phyloP scores from a whole-genome alignment of 2,113 vertebrate species.

The Mandrillus leucophaeus region DNA sequence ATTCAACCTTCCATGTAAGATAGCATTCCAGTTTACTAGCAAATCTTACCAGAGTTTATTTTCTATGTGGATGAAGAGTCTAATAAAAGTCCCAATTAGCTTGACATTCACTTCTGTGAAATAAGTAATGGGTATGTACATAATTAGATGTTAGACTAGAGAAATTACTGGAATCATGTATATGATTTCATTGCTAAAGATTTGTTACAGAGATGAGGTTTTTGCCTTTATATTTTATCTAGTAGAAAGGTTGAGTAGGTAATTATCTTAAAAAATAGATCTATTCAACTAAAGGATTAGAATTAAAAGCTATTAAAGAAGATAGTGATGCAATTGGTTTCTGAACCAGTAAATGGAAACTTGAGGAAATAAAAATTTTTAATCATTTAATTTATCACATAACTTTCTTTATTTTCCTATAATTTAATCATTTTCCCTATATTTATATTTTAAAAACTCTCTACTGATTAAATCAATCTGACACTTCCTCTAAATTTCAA shows the following conservation, averaged over 20 bases:
- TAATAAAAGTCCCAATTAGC: slow-evolving; percentile 64
- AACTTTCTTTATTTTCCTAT: neutral
- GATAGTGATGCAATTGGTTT: slow-evolving; percentile 61
- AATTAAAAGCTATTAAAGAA: slow-evolving; percentile 65
- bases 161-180: slow-evolving; percentile 23
- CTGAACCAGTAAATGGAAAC: slow-evolving; percentile 57
- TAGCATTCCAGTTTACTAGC: neutral
- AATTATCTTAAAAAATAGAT: slow-evolving; percentile 71
- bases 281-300: slow-evolving; percentile 50
- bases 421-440: slow-evolving; percentile 45
- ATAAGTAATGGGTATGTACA: slow-evolving; percentile 51
- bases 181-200: slow-evolving; percentile 60
- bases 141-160: slow-evolving; percentile 63
- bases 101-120: slow-evolving; percentile 50
- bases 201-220: slow-evolving; percentile 55
- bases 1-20: neutral
- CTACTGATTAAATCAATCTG: slow-evolving; percentile 41
- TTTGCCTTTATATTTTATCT: slow-evolving; percentile 57
- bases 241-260: slow-evolving; percentile 31
- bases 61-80: slow-evolving; percentile 16
- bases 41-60: neutral
- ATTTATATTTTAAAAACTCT: slow-evolving; percentile 27
- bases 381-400: slow-evolving; percentile 65
- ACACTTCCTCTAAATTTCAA: slow-evolving; percentile 5
- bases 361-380: slow-evolving; percentile 58